Conservation (phyloP, 1,140 invertebrate species). For the Apis dorsata region DNA sequence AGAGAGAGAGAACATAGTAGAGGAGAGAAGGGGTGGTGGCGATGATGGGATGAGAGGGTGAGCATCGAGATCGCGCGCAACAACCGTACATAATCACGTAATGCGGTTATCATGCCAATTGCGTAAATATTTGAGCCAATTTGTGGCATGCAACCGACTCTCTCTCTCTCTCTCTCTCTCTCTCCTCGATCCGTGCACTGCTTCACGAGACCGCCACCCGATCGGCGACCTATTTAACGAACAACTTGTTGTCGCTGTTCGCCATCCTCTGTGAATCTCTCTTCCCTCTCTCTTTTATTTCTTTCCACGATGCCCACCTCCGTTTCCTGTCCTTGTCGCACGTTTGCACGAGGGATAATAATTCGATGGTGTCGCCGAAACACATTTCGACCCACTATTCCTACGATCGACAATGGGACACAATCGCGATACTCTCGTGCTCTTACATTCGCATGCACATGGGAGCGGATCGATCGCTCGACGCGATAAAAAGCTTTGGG, state of each 20-base stretch:
- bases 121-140: conserved; percentile 79
- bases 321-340: not conserved
- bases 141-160: conserved; percentile 75
- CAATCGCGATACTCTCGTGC: conserved; percentile 16
- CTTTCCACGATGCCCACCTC: not conserved
- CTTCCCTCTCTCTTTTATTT: not conserved
- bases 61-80: conserved; percentile 73
- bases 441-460: conserved; percentile 38
- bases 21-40: conserved; percentile 53
- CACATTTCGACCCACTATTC: conserved; percentile 29
- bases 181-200: conserved; percentile 52
- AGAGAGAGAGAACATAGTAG: conserved; percentile 24
- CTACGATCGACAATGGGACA: conserved; percentile 13
- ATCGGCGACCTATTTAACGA: conserved; percentile 61
- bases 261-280: conserved; percentile 37
- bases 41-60: conserved; percentile 65
- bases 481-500: not conserved
- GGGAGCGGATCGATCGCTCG: conserved; percentile 10
- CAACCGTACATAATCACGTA: conserved; percentile 77
- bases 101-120: conserved; percentile 79
- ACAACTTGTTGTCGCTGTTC: conserved; percentile 62
- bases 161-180: conserved; percentile 61
- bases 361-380: conserved; percentile 30
- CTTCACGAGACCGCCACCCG: conserved; percentile 51
- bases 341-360: conserved; percentile 4